phyloP scores from a whole-genome alignment of 2,113 vertebrate genomes.

The Psittacus erithacus region DNA sequence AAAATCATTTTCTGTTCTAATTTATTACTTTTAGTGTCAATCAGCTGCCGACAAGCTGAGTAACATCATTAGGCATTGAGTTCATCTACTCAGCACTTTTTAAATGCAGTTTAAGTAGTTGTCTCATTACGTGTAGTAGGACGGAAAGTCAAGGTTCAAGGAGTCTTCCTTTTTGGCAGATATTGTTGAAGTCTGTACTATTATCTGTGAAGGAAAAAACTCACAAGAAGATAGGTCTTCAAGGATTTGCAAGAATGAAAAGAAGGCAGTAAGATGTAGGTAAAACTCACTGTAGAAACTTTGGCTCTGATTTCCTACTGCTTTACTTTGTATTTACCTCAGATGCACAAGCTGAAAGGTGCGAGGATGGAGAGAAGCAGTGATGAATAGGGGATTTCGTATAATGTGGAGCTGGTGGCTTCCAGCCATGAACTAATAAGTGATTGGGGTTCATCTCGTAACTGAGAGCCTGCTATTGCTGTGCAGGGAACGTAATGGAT shows the following conservation, averaged over 20 bases:
- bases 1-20: slow-evolving; percentile 84
- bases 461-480: slow-evolving; percentile 38
- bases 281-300: slow-evolving; percentile 35
- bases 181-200: slow-evolving; percentile 43
- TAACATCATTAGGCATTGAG: slow-evolving; percentile 78
- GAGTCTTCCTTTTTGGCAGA: slow-evolving; percentile 64
- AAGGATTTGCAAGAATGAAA: neutral
- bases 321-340: slow-evolving; percentile 48
- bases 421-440: slow-evolving; percentile 62
- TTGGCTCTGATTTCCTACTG: slow-evolving; percentile 26
- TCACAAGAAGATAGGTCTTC: neutral
- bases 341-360: neutral
- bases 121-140: slow-evolving; percentile 84
- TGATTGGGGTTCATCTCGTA: slow-evolving; percentile 45
- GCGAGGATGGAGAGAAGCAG: slow-evolving; percentile 2
- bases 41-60: slow-evolving; percentile 75
- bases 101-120: slow-evolving; percentile 80
- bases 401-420: slow-evolving; percentile 53
- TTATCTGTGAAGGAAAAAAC: slow-evolving; percentile 40
- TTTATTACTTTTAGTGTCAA: slow-evolving; percentile 88
- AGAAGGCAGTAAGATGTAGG: neutral
- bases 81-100: slow-evolving; percentile 85
- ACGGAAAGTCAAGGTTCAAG: slow-evolving; percentile 78
- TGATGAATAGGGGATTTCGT: slow-evolving; percentile 32
- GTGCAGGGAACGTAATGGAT: neutral